A percentile compares a stretch with the other conserved stretches of the same genome.
Conservation (phyloP, 2,797 vertebrate species). For the Odontamblyopus lacepedii region DNA sequence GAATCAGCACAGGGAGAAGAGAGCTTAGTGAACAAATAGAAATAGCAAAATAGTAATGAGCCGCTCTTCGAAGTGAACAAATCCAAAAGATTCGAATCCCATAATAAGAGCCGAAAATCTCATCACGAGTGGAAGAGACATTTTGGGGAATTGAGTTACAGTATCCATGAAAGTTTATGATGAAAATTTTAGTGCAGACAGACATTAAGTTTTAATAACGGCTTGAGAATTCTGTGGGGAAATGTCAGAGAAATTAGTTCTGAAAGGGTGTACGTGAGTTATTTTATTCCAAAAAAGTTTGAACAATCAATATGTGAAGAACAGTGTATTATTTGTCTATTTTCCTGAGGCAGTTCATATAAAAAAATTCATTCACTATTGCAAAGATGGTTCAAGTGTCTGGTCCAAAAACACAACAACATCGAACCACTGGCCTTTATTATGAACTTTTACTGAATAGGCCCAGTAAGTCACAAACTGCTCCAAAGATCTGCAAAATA, state of each 20-base stretch:
- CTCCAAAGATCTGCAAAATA: not conserved
- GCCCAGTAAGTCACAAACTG: not conserved
- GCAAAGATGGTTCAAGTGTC: too few species aligned
- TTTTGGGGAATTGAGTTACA: not conserved
- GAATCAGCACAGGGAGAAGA: too few species aligned
- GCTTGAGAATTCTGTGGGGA: not conserved
- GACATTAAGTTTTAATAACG: not conserved
- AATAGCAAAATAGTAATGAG: too few species aligned
- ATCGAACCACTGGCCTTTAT: not conserved
- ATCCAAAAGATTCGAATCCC: too few species aligned
- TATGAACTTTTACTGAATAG: not conserved
- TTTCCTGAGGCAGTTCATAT: not conserved
- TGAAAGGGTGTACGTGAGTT: not conserved
- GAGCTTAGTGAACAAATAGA: too few species aligned
- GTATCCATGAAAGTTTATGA: not conserved
- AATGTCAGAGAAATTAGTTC: not conserved
- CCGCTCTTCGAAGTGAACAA: too few species aligned
- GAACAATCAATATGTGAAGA: not conserved
- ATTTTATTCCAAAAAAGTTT: not conserved
- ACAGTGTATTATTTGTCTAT: not conserved
- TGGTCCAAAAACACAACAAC: not conserved
- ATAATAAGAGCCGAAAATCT: too few species aligned
- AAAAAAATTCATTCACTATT: too few species aligned
- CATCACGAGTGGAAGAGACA: not conserved
- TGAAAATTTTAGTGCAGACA: not conserved